These are phyloP conservation scores for Halichoeres trimaculatus DNA, from an alignment of 2,113 vertebrate species.

Conservation along the genomic window DNA sequence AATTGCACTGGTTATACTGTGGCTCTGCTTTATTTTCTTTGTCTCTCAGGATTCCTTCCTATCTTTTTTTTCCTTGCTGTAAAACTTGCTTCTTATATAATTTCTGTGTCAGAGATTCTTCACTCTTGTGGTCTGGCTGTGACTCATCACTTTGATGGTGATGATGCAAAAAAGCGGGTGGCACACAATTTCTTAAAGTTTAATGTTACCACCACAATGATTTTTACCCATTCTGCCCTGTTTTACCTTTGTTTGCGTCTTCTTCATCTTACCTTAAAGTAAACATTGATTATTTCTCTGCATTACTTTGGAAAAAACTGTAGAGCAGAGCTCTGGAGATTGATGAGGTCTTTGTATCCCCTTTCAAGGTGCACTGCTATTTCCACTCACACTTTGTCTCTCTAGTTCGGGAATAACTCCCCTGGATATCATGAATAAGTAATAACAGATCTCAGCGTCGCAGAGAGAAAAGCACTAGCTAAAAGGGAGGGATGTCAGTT, in stretches of 20 bases:
- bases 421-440: conserved; percentile 48
- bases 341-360: not conserved
- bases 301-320: not conserved
- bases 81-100: conserved; percentile 6
- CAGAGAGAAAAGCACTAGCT: conserved; percentile 25
- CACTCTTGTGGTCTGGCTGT: conserved; percentile 4
- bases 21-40: not conserved
- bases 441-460: conserved; percentile 18
- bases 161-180: not conserved
- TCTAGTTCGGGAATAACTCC: conserved; percentile 32
- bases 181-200: not conserved
- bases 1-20: not conserved
- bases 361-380: conserved; percentile 1
- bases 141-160: conserved; percentile 10
- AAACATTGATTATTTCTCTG: not conserved
- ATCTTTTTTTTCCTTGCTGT: not conserved
- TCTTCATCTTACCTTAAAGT: not conserved
- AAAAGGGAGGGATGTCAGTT: conserved; percentile 14
- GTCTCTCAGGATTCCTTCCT: not conserved
- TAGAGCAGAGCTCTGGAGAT: not conserved
- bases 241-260: too few relatives aligned
- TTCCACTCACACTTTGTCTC: conserved; percentile 31
- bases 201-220: not conserved
- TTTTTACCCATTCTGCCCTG: not conserved
- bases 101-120: not conserved